Conservation (phyloP, 2,113 vertebrate species). For the Xyrauchen texanus region DNA sequence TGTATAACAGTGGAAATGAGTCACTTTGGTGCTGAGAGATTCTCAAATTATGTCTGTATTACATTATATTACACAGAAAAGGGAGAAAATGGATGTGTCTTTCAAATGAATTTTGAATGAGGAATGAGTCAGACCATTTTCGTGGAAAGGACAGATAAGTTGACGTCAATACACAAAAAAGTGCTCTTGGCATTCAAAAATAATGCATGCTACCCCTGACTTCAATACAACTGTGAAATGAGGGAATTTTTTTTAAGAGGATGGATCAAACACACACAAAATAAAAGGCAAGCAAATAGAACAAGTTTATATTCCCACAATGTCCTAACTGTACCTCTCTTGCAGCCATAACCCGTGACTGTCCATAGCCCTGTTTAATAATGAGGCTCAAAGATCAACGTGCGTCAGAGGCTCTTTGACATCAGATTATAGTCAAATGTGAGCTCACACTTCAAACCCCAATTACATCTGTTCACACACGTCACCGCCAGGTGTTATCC, state of each 20-base stretch:
- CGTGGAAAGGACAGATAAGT: background rate
- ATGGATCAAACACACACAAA: background rate
- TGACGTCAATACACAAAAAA: background rate
- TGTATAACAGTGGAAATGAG: background rate
- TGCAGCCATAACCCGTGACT: background rate
- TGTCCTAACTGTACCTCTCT: background rate
- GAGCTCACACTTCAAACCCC: background rate
- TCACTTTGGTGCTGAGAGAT: background rate
- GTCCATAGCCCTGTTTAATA: background rate
- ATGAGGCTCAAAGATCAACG: conserved; percentile 1
- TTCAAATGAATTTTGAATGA: conserved; percentile 7
- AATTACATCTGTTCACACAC: background rate
- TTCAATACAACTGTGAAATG: background rate
- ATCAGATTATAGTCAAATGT: background rate
- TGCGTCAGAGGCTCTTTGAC: background rate
- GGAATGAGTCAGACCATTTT: background rate
- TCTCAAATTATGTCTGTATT: background rate
- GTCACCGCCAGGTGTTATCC: background rate
- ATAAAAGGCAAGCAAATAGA: too few relatives aligned
- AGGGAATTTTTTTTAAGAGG: background rate
- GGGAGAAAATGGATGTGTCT: background rate
- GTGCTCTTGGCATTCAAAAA: background rate
- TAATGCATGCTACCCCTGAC: background rate
- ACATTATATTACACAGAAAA: background rate
- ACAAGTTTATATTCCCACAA: background rate